Base-by-base conservation (phyloP, 2,113 vertebrate species). In the Glaucomys volans region DNA sequence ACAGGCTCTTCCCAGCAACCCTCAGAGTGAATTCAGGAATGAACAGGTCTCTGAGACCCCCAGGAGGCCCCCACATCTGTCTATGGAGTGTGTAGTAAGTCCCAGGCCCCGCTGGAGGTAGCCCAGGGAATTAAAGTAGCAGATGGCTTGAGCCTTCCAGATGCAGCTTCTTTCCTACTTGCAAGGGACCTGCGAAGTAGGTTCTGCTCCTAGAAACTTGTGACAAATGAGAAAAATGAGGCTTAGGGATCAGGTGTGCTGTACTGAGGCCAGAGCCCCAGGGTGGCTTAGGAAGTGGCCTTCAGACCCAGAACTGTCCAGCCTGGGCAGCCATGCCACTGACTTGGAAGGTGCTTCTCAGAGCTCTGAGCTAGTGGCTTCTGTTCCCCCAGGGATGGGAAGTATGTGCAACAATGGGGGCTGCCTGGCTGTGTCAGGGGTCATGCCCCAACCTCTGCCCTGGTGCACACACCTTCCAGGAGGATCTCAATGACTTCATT, bases 401-500 rank as follows among this genome's bases (percentile, higher is more conserved):
- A 28, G 0, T 0, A 87, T 12, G 5, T 37, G 50, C 0, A 0
- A 9, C 14, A 32, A 0, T 0, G 16, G 66, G 35, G 62, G 37
- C 8, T 79, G 62, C 40, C 69, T 71, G 67, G 54, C 17, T 22
- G 12, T n/a, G 5, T 22, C 44, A 35, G 59, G 32, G 54, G 28
- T 81, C 71, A 28, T n/a, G 32, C 42, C 32, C 50, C 52, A 9
- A 5, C 62, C 75, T 77, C 57, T 50, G 71, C 72, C 96, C 84
- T 2, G 13, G 42, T 22, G 26, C 90, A 71, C 98, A n/a, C 94
- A 99, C 99, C 99, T 98, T 99, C 99, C 96, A 98, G 97, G 88
- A 99, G 47, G 42, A 99, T 98, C 57, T 99, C 99, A 0, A 99
- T 99, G 79, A 99, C 94, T 0, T 99, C 99, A 0, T 99, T 99